Percentiles rank a stretch among this genome's conserved stretches.
Conservation (phyloP, 2,888 invertebrate species). For the Harpagoxenus sublaevis region DNA sequence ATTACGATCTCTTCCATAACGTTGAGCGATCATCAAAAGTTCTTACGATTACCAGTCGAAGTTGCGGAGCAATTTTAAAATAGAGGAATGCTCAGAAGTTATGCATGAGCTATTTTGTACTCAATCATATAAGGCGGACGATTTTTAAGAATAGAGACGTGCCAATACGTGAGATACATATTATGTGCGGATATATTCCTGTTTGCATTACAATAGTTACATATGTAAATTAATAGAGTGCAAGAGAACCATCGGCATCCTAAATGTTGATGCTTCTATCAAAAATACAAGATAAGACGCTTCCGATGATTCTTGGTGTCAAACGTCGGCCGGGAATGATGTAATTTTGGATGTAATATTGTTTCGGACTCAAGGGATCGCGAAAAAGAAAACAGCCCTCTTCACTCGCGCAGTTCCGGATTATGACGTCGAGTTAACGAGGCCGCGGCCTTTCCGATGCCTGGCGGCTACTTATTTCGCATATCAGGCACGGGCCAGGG, state of each 20-base stretch:
- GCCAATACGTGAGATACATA: background rate
- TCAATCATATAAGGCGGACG: background rate
- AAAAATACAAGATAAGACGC: background rate
- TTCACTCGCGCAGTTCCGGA: slow-evolving; percentile 64
- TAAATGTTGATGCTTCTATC: background rate
- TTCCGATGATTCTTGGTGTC: background rate
- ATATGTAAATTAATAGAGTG: background rate
- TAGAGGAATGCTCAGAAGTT: background rate
- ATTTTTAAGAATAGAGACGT: background rate
- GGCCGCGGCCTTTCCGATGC: slow-evolving; percentile 72
- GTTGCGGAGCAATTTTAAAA: background rate
- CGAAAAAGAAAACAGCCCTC: slow-evolving; percentile 63
- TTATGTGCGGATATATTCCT: background rate
- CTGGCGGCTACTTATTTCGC: slow-evolving; percentile 82
- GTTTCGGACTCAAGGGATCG: slow-evolving; percentile 56
- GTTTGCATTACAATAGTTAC: background rate
- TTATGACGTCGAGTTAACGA: slow-evolving; percentile 74
- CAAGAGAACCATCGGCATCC: background rate
- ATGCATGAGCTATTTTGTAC: background rate
- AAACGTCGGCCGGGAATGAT: background rate
- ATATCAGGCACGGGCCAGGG: slow-evolving; percentile 79
- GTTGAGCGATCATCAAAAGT: slow-evolving; percentile 32
- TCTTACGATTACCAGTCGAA: slow-evolving; percentile 34
- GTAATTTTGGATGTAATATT: slow-evolving; percentile 4
- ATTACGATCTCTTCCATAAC: slow-evolving; percentile 22